Evolutionary conservation across 2,797 vertebrate genomes (phyloP).

Genomic region (Hybognathus amarus): DNA sequence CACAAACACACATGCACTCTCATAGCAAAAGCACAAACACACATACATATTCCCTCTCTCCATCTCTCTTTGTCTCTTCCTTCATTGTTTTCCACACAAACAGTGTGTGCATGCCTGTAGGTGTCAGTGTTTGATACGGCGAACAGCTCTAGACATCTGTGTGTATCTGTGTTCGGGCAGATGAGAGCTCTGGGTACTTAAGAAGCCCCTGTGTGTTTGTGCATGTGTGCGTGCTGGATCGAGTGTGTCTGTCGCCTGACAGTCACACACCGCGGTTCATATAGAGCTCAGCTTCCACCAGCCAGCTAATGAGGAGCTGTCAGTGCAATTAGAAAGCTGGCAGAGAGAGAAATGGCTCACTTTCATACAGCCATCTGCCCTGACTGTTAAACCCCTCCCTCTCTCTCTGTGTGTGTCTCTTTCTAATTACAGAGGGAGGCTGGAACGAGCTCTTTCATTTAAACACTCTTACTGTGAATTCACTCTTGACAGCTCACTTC

Average conservation of each 20-base stretch:
- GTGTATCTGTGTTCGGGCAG: slow-evolving; percentile 22
- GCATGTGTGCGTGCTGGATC: slow-evolving; percentile 27
- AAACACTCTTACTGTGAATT: slow-evolving; percentile 37
- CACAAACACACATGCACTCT: slow-evolving; percentile 18
- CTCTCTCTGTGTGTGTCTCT: slow-evolving; percentile 45
- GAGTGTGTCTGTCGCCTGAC: slow-evolving; percentile 28
- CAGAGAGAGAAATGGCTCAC: slow-evolving; percentile 73
- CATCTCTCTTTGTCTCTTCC: not conserved
- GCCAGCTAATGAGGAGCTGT: slow-evolving; percentile 59
- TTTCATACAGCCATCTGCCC: slow-evolving; percentile 75
- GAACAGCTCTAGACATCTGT: slow-evolving; percentile 22
- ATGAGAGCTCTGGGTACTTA: slow-evolving; percentile 36
- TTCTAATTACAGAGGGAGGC: slow-evolving; percentile 71
- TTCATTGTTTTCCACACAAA: slow-evolving; percentile 38
- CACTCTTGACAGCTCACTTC: slow-evolving; percentile 42
- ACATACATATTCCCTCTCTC: not conserved
- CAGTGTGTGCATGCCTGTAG: slow-evolving; percentile 57
- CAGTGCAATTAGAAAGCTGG: slow-evolving; percentile 79
- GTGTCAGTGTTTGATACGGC: slow-evolving; percentile 64
- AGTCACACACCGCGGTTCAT: slow-evolving; percentile 42
- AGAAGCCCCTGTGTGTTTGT: slow-evolving; percentile 26
- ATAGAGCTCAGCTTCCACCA: slow-evolving; percentile 43
- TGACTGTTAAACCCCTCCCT: slow-evolving; percentile 44
- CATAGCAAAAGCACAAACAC: not conserved
- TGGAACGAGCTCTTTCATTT: slow-evolving; percentile 37